Conservation (phyloP, 2,113 vertebrate genomes). For the Cranoglanis bouderius region DNA sequence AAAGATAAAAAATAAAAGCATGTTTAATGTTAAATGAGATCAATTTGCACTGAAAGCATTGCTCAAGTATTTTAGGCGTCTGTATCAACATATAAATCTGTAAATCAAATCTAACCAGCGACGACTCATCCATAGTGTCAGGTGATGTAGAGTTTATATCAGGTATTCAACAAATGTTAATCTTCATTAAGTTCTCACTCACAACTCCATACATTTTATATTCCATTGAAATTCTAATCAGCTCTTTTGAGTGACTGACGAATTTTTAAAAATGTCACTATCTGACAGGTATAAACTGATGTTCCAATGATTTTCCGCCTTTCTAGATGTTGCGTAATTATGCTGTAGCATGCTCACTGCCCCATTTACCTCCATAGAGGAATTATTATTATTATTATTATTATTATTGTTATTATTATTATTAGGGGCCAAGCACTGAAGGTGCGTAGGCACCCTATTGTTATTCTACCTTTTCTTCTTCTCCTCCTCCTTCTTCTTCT, state of each 20-base stretch:
- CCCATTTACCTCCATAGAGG: neutral
- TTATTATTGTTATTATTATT: no score
- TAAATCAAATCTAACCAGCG: neutral
- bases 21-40: neutral
- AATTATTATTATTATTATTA: neutral
- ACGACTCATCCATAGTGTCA: neutral
- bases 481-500: no score
- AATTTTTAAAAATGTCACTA: no score
- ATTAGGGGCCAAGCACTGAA: no score
- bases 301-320: neutral
- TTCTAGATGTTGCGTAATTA: neutral
- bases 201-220: neutral
- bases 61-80: neutral
- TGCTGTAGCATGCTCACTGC: no score
- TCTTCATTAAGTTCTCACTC: neutral
- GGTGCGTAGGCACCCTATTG: no score
- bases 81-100: no score
- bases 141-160: no score
- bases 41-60: no score
- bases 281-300: no score
- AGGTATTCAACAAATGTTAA: neutral
- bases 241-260: neutral
- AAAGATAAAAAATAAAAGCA: neutral
- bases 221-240: no score
- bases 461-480: no score